These are phyloP conservation scores for Chitala chitala DNA, from an alignment of 2,113 vertebrate species.

Conservation along the genomic window DNA sequence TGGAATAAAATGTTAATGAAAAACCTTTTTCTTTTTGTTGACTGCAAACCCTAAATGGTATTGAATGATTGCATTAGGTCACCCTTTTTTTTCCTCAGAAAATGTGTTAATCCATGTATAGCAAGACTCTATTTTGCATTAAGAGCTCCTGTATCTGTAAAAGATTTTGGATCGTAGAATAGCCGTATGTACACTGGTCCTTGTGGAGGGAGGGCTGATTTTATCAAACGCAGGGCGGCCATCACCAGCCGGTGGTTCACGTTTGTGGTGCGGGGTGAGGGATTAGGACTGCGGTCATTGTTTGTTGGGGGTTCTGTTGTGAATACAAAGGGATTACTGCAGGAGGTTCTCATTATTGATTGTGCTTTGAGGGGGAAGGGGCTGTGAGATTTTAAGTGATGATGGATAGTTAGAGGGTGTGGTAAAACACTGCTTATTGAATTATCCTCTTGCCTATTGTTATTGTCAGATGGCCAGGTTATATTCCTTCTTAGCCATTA, in stretches of 20 bases:
- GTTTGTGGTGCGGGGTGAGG: slow-evolving; percentile 53
- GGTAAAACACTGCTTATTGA: slow-evolving; percentile 6
- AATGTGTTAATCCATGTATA: neutral
- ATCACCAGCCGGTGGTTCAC: slow-evolving; percentile 56
- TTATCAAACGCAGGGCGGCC: neutral
- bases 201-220: neutral
- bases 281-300: slow-evolving; percentile 57
- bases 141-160: too few relatives aligned
- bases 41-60: too few relatives aligned
- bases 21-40: neutral
- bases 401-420: slow-evolving; percentile 23
- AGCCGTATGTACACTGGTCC: neutral
- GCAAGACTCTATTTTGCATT: neutral
- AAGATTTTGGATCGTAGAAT: too few relatives aligned
- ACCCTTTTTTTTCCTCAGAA: neutral
- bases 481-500: neutral
- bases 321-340: slow-evolving; percentile 69
- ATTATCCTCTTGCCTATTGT: slow-evolving; percentile 18
- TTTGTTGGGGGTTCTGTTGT: slow-evolving; percentile 57
- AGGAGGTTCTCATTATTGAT: slow-evolving; percentile 55
- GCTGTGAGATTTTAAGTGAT: slow-evolving; percentile 21
- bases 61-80: too few relatives aligned
- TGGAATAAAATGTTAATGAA: neutral
- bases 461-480: neutral
- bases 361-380: slow-evolving; percentile 24